These are phyloP conservation scores for Hemitrygon akajei DNA, from an alignment of 2,797 vertebrate species.

Conservation along the genomic window DNA sequence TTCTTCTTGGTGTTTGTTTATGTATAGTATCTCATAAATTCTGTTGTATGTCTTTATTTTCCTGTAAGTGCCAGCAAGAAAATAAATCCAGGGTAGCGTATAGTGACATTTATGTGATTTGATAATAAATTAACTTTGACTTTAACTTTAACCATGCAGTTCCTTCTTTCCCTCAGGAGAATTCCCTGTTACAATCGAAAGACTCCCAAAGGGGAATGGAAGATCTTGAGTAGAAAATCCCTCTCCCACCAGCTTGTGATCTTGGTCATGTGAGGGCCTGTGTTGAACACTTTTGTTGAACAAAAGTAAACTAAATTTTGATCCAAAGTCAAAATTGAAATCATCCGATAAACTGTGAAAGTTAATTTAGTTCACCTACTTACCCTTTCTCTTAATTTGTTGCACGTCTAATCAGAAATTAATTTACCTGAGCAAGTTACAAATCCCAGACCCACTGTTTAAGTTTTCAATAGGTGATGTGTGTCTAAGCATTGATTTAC, in stretches of 20 bases:
- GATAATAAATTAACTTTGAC: too few species aligned
- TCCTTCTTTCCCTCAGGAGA: neutral
- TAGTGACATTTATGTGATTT: too few species aligned
- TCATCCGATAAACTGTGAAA: neutral
- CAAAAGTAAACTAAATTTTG: neutral
- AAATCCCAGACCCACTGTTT: conserved; percentile 1
- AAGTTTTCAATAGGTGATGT: neutral
- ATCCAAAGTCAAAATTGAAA: neutral
- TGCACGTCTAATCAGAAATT: conserved; percentile 11
- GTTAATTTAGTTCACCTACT: neutral
- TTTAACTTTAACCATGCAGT: too few species aligned
- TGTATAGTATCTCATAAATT: too few species aligned
- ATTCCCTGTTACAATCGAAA: neutral
- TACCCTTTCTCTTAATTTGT: neutral
- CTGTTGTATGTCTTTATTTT: too few species aligned
- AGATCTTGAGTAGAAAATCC: neutral
- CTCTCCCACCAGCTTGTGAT: neutral
- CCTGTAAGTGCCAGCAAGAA: too few species aligned
- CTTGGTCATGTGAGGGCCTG: too few species aligned
- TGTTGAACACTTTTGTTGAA: neutral
- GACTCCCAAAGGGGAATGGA: neutral
- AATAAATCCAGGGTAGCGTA: too few species aligned
- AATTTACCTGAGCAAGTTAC: conserved; percentile 20
- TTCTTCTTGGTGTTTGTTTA: too few species aligned
- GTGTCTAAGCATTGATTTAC: too few species aligned